Evolutionary conservation across 1,140 invertebrate species (phyloP).

Genomic region (Popillia japonica): DNA sequence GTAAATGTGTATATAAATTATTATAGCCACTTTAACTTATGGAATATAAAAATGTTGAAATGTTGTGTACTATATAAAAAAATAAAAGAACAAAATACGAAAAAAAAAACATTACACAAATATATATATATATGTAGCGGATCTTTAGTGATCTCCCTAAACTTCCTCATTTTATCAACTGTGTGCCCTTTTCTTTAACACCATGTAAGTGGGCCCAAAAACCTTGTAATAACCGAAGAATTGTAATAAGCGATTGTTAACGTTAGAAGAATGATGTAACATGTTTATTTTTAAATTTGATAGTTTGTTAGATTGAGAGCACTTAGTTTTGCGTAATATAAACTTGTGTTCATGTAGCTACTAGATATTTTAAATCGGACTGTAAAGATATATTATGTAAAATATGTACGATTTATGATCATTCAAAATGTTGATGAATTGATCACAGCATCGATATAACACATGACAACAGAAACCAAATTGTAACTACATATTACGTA

Average conservation of each 20-base stretch:
- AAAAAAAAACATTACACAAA: constrained; percentile 41
- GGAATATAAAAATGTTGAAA: constrained; percentile 48
- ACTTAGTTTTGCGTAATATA: neutral
- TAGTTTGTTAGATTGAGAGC: neutral
- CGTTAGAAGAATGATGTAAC: neutral
- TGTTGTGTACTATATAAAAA: constrained; percentile 51
- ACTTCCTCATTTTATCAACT: neutral
- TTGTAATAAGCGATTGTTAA: neutral
- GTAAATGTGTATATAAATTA: constrained; percentile 32
- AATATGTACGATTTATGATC: neutral
- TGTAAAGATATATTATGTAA: neutral
- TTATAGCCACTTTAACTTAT: constrained; percentile 35
- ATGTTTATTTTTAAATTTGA: neutral
- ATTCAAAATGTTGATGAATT: neutral
- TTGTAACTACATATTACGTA: constrained; percentile 15
- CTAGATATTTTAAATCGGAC: neutral
- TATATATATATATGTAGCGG: constrained; percentile 42
- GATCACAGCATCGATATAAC: neutral
- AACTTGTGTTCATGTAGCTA: neutral
- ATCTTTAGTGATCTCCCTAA: neutral
- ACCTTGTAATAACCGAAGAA: neutral
- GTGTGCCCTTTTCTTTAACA: constrained; percentile 20
- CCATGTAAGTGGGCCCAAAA: constrained; percentile 22
- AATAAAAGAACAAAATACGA: neutral
- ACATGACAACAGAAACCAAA: neutral